These are phyloP conservation scores for Cataglyphis altisquamis DNA, from an alignment of 2,888 invertebrate genomes.

Conservation along the genomic window DNA sequence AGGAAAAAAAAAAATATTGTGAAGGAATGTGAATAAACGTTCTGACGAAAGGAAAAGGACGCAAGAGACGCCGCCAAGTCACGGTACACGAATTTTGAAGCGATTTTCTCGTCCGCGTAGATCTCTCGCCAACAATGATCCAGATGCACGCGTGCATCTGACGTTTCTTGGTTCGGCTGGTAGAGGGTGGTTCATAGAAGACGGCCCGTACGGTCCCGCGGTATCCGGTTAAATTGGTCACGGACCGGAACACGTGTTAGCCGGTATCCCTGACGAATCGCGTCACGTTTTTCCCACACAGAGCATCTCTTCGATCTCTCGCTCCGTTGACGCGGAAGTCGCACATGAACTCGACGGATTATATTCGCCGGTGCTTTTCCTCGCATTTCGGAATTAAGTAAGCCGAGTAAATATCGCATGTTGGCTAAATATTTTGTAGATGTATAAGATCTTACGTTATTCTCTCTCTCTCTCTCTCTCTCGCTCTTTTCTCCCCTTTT, in stretches of 20 bases:
- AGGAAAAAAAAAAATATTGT: neutral
- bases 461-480: constrained; percentile 1
- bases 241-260: constrained; percentile 83
- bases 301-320: constrained; percentile 55
- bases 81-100: constrained; percentile 75
- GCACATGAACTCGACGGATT: neutral
- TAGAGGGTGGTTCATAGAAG: constrained; percentile 61
- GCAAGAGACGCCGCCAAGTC: constrained; percentile 46
- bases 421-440: constrained; percentile 50
- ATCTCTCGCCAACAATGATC: constrained; percentile 72
- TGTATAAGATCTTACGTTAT: constrained; percentile 37
- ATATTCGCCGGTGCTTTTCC: neutral
- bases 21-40: constrained; percentile 4
- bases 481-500: neutral
- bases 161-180: constrained; percentile 59
- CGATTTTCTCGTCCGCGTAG: constrained; percentile 70
- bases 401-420: constrained; percentile 51
- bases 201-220: constrained; percentile 54
- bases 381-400: constrained; percentile 38
- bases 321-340: constrained; percentile 31
- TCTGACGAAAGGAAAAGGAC: neutral
- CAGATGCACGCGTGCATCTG: constrained; percentile 76
- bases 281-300: constrained; percentile 83
- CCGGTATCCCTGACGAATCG: constrained; percentile 84
- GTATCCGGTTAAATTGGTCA: constrained; percentile 86